Conservation (phyloP, 37 sponge, comb jelly and placozoan species). For the Dysidea cf. avara region DNA sequence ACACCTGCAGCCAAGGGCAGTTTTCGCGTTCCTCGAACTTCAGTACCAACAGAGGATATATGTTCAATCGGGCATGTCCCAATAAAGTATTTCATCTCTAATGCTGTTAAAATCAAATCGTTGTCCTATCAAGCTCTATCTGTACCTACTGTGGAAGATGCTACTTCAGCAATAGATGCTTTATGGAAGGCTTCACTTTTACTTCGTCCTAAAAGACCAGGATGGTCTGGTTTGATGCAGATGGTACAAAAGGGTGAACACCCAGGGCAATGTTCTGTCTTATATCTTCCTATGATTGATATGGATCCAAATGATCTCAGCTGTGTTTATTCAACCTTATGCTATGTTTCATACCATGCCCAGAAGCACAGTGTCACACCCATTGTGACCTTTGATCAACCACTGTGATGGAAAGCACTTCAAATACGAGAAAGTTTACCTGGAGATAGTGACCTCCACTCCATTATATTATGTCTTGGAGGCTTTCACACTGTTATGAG, state of each 20-base stretch:
- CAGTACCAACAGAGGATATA: conserved; percentile 3
- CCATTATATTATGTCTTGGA: no score
- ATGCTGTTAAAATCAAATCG: background rate
- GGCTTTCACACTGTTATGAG: conserved; percentile 7
- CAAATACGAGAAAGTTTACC: conserved; percentile 3
- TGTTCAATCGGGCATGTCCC: background rate
- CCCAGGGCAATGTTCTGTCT: background rate
- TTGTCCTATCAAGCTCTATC: background rate
- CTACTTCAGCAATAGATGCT: background rate
- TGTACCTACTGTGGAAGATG: conserved; percentile 10
- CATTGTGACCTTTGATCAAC: conserved; percentile 15
- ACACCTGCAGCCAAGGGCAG: conserved; percentile 16
- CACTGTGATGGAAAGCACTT: conserved; percentile 4
- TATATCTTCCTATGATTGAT: no score
- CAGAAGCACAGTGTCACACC: background rate
- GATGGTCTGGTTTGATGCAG: conserved; percentile 31
- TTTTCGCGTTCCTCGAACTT: conserved; percentile 12
- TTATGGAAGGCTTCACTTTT: no score
- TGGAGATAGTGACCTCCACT: background rate
- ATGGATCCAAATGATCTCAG: no score
- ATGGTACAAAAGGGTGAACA: conserved; percentile 13
- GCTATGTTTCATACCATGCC: background rate
- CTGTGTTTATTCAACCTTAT: conserved; percentile 8
- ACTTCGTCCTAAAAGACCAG: conserved; percentile 12
- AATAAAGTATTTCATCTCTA: background rate